Percentiles rank a stretch among this genome's conserved stretches.
Conservation (phyloP, 2,888 invertebrate genomes). For the Blastobasis lacticolella region DNA sequence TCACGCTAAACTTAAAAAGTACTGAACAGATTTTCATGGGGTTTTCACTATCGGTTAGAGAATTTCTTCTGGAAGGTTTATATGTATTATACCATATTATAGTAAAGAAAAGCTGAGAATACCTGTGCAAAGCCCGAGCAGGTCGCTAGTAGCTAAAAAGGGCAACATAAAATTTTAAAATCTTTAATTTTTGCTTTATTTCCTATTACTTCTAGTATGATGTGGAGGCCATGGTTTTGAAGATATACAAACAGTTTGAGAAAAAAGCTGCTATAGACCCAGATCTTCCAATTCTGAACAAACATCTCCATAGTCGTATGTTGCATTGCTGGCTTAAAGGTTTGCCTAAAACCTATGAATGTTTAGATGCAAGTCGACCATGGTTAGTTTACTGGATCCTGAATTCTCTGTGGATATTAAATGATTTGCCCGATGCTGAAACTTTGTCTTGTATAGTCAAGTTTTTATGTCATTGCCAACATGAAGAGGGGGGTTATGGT, state of each 20-base stretch:
- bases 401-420: slow-evolving; percentile 85
- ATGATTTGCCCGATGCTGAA: slow-evolving; percentile 61
- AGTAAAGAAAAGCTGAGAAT: background rate
- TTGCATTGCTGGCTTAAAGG: slow-evolving; percentile 79
- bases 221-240: slow-evolving; percentile 50
- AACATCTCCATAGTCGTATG: slow-evolving; percentile 77
- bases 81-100: background rate
- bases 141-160: too few species aligned
- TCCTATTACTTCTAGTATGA: slow-evolving; percentile 37
- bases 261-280: slow-evolving; percentile 58
- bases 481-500: slow-evolving; percentile 89
- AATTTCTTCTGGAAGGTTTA: background rate
- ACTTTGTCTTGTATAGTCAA: slow-evolving; percentile 50
- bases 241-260: slow-evolving; percentile 55
- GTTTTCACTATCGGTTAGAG: background rate
- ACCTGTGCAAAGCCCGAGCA: background rate
- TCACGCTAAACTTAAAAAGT: background rate
- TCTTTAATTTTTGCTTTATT: background rate
- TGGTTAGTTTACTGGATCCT: slow-evolving; percentile 99
- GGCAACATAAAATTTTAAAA: background rate
- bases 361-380: slow-evolving; percentile 94
- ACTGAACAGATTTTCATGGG: background rate
- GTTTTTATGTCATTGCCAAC: slow-evolving; percentile 78
- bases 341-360: slow-evolving; percentile 83
- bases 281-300: slow-evolving; percentile 76